Evolutionary conservation across 2,888 invertebrate species (phyloP), one percentile per base, ranked within the genome.

Genomic region (Acleris laterana): DNA sequence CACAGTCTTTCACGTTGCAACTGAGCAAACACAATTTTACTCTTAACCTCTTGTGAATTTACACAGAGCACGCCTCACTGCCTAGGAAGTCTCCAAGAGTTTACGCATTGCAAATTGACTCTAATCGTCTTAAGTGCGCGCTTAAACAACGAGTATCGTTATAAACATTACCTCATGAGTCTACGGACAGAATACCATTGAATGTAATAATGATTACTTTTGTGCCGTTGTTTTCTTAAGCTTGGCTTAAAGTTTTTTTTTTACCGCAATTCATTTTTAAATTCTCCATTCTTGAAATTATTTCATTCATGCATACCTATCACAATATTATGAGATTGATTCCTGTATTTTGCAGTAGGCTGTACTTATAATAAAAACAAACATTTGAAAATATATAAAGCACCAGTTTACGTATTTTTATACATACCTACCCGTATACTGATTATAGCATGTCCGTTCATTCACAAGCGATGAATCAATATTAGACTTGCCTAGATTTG

Each of bases 71-170:
- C 51, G 44, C 49, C 49, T 51, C 50, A 52, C 60, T 51, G 59
- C 42, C 55, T 60, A 60, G 56, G 68, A 61, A 68, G 64, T 50
- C 60, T 44, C 44, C 49, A 11, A 42, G 48, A 51, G 51, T 64
- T 64, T 68, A 64, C 64, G 50, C 60, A 64, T 61, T 64, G 64
- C 64, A 64, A 68, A 68, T 68, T 60, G 68, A 68, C 64, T 49
- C 68, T 68, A 68, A 68, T 68, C 53, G 57, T 48, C 51, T 46
- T 64, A 61, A 68, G 51, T 64, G 64, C 28, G 17, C 64, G 51
- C 44, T 63, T 56, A 60, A 63, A 68, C 56, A 64, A 28, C 50
- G 65, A 28, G 57, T 48, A 62, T 62, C 51, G 51, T 57, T 66
- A 62, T 57, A 62, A 66, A 52, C 62, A 66, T 66, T 62, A 62